Percentiles rank a stretch among this genome's conserved stretches.
Conservation (phyloP, 2,888 invertebrate genomes). For the Neuroscelio doddi region DNA sequence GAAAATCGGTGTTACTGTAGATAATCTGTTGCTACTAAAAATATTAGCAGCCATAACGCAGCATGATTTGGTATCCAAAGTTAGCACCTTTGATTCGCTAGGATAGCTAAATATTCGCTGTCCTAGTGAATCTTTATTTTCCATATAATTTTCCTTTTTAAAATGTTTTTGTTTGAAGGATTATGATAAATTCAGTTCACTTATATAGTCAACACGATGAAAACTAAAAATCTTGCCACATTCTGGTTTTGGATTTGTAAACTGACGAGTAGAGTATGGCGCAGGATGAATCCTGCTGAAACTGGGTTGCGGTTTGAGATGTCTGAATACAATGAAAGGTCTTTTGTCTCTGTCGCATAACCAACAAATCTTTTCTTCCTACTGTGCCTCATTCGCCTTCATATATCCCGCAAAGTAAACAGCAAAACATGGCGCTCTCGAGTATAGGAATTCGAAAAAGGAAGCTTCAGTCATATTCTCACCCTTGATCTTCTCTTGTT, state of each 20-base stretch:
- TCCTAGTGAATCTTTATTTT: too few species aligned
- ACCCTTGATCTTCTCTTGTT: slow-evolving; percentile 8
- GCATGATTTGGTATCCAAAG: too few species aligned
- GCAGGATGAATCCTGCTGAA: slow-evolving; percentile 33
- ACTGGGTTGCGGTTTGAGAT: slow-evolving; percentile 42
- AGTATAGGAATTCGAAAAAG: slow-evolving; percentile 10
- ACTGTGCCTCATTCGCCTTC: slow-evolving; percentile 14
- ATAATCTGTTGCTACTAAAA: too few species aligned
- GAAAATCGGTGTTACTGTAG: too few species aligned
- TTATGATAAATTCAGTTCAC: slow-evolving; percentile 4
- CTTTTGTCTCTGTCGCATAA: slow-evolving; percentile 45
- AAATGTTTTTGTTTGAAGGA: not conserved
- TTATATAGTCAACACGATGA: slow-evolving; percentile 4
- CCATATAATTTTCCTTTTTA: not conserved
- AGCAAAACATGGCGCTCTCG: slow-evolving; percentile 21
- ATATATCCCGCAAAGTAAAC: slow-evolving; percentile 35
- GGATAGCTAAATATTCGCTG: too few species aligned
- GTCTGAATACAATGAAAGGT: slow-evolving; percentile 43
- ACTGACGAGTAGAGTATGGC: slow-evolving; percentile 25
- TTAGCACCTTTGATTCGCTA: too few species aligned
- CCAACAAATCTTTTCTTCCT: slow-evolving; percentile 40
- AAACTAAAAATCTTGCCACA: slow-evolving; percentile 17
- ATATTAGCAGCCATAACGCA: too few species aligned
- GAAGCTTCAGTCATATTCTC: slow-evolving; percentile 8
- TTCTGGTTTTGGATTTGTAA: slow-evolving; percentile 20